Conservation (phyloP, 2,797 vertebrate genomes). For the Hippopotamyrus pictus region DNA sequence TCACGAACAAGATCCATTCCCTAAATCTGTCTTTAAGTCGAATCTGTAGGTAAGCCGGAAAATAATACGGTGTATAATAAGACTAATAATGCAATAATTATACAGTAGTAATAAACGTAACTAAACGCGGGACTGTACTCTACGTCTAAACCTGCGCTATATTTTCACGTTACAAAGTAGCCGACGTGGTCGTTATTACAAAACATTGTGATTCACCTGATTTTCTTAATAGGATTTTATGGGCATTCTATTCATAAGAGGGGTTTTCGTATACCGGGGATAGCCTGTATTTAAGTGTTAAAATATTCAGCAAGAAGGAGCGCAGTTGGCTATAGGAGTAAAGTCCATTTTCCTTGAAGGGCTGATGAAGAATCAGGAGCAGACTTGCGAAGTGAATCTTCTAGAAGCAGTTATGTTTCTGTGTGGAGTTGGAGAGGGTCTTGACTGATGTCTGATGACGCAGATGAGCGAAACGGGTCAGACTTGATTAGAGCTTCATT, state of each 20-base stretch:
- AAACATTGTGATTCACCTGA: background rate
- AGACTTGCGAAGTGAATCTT: background rate
- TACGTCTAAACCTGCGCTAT: background rate
- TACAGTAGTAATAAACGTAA: background rate
- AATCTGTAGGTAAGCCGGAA: background rate
- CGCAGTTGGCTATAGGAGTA: background rate
- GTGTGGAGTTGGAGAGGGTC: background rate
- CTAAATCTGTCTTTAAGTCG: background rate
- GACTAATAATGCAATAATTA: background rate
- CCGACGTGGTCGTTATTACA: background rate
- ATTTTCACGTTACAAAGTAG: background rate
- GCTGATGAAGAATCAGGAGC: background rate
- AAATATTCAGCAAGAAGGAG: background rate
- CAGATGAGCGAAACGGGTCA: background rate
- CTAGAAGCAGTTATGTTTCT: background rate
- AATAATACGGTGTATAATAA: background rate
- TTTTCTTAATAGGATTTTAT: background rate
- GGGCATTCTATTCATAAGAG: background rate
- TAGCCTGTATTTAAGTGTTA: background rate
- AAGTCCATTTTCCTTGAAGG: background rate
- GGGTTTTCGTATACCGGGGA: background rate
- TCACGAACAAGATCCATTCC: background rate
- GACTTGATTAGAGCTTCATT: constrained; percentile 33
- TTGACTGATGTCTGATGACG: background rate
- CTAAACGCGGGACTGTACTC: background rate